A percentile compares a stretch with the other conserved stretches of the same genome.
Evolutionary conservation across 2,113 vertebrate species (phyloP).

Genomic region (Synodontis membranacea): DNA sequence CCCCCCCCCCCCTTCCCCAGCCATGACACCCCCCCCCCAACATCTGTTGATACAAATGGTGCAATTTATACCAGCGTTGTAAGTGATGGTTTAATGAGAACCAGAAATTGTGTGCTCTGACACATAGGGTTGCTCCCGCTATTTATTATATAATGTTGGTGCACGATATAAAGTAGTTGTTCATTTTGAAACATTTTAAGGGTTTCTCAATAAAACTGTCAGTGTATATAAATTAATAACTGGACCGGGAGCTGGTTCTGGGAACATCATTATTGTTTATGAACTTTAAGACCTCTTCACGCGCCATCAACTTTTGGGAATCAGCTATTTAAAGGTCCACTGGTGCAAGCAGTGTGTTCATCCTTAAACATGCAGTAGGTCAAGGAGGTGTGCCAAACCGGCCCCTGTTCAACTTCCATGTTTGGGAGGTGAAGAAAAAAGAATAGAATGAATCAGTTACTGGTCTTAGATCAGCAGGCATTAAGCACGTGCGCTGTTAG

Average conservation of each 20-base stretch:
- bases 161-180: background rate
- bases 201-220: background rate
- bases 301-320: background rate
- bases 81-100: background rate
- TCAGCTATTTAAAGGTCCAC: background rate
- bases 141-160: too few relatives aligned
- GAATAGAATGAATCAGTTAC: background rate
- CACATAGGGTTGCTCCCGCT: too few relatives aligned
- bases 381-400: slow-evolving; percentile 5
- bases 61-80: background rate
- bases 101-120: background rate
- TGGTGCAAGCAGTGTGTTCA: background rate
- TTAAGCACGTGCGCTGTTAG: background rate
- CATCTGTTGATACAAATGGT: background rate
- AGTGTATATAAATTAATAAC: background rate
- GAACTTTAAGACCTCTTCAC: background rate
- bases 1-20: too few relatives aligned
- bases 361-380: background rate
- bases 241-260: background rate
- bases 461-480: background rate
- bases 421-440: background rate
- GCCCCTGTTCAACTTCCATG: background rate
- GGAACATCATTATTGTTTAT: background rate
- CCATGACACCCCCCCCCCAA: too few relatives aligned
- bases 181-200: background rate